These are phyloP conservation scores for Himalopsyche anomala DNA, from an alignment of 2,888 invertebrate species.

Conservation along the genomic window DNA sequence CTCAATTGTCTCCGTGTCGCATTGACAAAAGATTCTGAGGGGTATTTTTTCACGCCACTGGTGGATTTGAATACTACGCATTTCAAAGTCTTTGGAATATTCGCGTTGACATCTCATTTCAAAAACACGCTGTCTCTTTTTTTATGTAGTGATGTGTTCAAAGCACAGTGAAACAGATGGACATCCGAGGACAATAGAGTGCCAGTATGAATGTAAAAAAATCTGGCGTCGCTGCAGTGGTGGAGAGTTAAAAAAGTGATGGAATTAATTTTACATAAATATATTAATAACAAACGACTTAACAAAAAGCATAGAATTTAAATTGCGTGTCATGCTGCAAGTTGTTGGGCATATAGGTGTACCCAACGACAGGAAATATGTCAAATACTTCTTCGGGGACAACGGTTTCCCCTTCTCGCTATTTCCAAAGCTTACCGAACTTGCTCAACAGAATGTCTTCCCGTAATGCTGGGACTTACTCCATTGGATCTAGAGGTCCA, in stretches of 20 bases:
- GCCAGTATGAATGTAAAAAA: slow-evolving; percentile 39
- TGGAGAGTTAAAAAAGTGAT: background rate
- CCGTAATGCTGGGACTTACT: too few relatives aligned
- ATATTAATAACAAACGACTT: too few relatives aligned
- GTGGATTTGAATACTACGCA: background rate
- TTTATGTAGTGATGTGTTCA: slow-evolving; percentile 29
- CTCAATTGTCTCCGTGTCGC: slow-evolving; percentile 4
- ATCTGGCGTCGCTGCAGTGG: background rate
- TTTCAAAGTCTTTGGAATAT: slow-evolving; percentile 32
- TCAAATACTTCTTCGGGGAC: too few relatives aligned
- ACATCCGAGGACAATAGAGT: slow-evolving; percentile 40
- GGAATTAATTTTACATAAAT: too few relatives aligned
- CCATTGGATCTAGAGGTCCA: too few relatives aligned
- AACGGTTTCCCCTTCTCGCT: too few relatives aligned
- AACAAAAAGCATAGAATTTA: too few relatives aligned
- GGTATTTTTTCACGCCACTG: slow-evolving; percentile 18
- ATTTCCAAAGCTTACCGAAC: too few relatives aligned
- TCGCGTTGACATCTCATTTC: slow-evolving; percentile 42
- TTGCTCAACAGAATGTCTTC: too few relatives aligned
- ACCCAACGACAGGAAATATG: too few relatives aligned
- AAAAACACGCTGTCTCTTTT: slow-evolving; percentile 31
- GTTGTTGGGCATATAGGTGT: too few relatives aligned
- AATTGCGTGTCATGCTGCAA: too few relatives aligned
- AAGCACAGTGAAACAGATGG: slow-evolving; percentile 44
- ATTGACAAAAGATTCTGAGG: slow-evolving; percentile 20